A percentile compares a stretch with the other conserved stretches of the same genome.
phyloP scores from a whole-genome alignment of 2,113 vertebrate species.

The Globicephala melas region DNA sequence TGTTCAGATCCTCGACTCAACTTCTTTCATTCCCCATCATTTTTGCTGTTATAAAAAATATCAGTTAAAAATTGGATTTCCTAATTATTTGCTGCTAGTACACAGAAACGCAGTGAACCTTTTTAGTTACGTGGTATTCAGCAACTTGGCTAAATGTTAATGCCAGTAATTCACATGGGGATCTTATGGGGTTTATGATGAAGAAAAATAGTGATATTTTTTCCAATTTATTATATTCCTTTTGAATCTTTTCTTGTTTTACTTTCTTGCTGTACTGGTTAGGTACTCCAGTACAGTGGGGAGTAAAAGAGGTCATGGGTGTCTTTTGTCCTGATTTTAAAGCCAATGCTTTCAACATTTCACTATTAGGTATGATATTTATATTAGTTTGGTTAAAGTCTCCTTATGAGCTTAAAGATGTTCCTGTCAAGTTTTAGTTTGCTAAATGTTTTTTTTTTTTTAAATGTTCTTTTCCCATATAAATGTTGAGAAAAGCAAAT shows the following conservation, averaged over 20 bases:
- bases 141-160: not conserved
- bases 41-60: not conserved
- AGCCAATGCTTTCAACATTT: not conserved
- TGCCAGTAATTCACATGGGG: not conserved
- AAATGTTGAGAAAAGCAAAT: not conserved
- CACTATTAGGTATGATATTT: not conserved
- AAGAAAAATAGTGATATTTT: not conserved
- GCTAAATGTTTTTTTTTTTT: not conserved
- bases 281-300: not conserved
- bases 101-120: not conserved
- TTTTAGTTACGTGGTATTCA: not conserved
- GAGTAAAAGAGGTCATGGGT: not conserved
- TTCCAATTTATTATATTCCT: not conserved
- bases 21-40: not conserved
- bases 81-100: not conserved
- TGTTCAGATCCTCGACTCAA: not conserved
- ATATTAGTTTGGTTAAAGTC: not conserved
- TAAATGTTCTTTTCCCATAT: not conserved
- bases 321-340: not conserved
- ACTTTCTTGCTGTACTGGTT: not conserved
- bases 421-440: not conserved
- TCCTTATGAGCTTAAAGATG: not conserved
- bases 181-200: not conserved
- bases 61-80: not conserved
- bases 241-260: slow-evolving; percentile 6